Base-by-base conservation (phyloP, 2,888 invertebrate species). In the Melanostoma mellinum region DNA sequence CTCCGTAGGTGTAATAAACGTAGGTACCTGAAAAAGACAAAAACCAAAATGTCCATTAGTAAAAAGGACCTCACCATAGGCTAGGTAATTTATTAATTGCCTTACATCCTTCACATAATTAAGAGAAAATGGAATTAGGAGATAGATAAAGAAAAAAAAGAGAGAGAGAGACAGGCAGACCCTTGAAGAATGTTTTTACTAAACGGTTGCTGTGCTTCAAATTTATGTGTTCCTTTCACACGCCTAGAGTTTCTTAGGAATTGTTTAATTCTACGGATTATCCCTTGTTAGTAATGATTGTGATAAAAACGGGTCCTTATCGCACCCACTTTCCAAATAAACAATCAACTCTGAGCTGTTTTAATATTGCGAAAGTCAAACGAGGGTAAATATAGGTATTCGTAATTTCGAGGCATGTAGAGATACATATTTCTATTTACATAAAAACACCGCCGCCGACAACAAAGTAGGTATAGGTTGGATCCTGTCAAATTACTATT, bases 1-100 rank as follows among this genome's bases (percentile, higher is more conserved):
- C 20, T 20, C 20, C 20, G 20, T 20, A 1, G 20, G 20, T 20
- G 20, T 20, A 20, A 20, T 20, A 20, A 20, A 20, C 1, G 20
- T 20, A 67, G 5, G 48, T 40, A 77, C 42, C 42, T 30, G 9
- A 8, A 81, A 55, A 60, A 20, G 40, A 42, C 50, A 10, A 63
- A 58, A 67, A 81, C 67, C 46, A 65, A 65, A 52, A 79, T 48
- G 36, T 10, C 48, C 71, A 61, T 50, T 9, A 53, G 52, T 63
- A 73, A 73, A 67, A 84, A 69, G 84, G 84, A 74, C 63, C 53
- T 60, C 71, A 61, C 81, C 53, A 69, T 73, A 67, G 40, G 72
- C 78, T 67, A 74, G 69, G 84, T 84, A 84, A 78, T 84, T 84
- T 67, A 84, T 84, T 84, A 79, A 79, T 79, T 84, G 74, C 74